Base-by-base conservation (phyloP, 2,888 invertebrate genomes). In the Dichetophora obliterata region DNA sequence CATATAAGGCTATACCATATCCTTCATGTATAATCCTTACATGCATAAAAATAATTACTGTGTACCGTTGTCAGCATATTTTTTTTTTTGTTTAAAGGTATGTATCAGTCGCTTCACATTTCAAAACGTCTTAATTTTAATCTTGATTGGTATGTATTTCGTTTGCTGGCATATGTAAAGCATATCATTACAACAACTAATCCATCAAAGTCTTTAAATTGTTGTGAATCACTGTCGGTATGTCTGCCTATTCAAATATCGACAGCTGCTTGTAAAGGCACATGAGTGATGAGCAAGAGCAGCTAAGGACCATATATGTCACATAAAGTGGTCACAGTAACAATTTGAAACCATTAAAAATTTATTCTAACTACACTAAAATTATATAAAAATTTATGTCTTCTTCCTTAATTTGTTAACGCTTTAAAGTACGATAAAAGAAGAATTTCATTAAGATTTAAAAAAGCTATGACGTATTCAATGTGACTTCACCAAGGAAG, bases 201-300 rank as follows among this genome's bases (percentile, higher is more conserved):
- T 69, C 69, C 69, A 27, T 69, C 69, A 19, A 31, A 50, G 22
- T 48, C 50, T 69, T 52, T 9, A 52, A 24, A 34, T 43, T 37
- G 11, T 16, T 27, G 27, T 14, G 4, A 34, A 19, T 50, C 14
- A 1, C 61, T 24, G 61, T 27, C 27, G 27, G 27, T 61, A 19
- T 27, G 22, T 22, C 1, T 63, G 34, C 34, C 63, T 63, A 24
- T 69, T 69, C 69, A 69, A 22, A 69, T 54, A 69, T 69, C 27
- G 31, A 54, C 69, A 69, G 69, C 69, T 69, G 69, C 34, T 68
- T 27, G 16, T 2, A 31, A n/a, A 31, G 63, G 11, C 27, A 5
- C 31, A 54, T 69, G 69, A 31, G 16, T 69, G 69, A 69, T 66
- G 66, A 48, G 19, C 37, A 31, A 31, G 4, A 37, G 37, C 37